phyloP scores from a whole-genome alignment of 2,888 invertebrate species.

The Brachypterus glaber region DNA sequence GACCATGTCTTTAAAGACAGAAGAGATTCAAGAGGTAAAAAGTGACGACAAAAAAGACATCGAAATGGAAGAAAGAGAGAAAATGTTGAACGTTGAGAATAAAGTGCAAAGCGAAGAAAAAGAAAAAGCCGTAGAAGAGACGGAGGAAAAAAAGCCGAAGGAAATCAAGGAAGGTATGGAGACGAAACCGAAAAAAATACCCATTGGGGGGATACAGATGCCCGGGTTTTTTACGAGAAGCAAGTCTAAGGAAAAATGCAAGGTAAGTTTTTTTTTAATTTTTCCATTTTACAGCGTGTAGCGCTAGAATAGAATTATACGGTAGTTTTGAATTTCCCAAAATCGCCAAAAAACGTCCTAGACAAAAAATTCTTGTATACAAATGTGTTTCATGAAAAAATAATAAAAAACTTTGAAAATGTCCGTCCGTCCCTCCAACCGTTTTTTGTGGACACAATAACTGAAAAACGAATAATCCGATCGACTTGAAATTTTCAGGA shows the following conservation, averaged over 20 bases:
- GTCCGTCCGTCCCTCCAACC: too few species aligned
- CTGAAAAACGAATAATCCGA: too few species aligned
- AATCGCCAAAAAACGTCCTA: neutral
- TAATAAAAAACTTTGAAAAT: too few species aligned
- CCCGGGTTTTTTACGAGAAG: conserved; percentile 75
- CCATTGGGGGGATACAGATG: conserved; percentile 81
- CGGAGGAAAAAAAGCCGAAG: conserved; percentile 47
- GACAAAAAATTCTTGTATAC: too few species aligned
- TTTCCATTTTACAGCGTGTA: neutral
- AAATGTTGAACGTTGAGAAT: conserved; percentile 52
- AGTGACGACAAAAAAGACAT: conserved; percentile 58
- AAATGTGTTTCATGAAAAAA: too few species aligned
- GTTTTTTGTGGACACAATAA: too few species aligned
- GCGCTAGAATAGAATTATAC: neutral
- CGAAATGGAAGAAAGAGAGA: conserved; percentile 55
- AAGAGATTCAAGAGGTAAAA: conserved; percentile 31
- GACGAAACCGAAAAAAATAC: conserved; percentile 72
- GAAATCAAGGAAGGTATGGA: conserved; percentile 60
- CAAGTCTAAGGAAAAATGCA: conserved; percentile 63
- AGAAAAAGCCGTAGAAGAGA: conserved; percentile 30
- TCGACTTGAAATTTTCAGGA: too few species aligned
- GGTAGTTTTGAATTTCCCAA: neutral
- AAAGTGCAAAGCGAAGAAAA: conserved; percentile 43
- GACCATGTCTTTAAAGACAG: too few species aligned
- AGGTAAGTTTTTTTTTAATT: conserved; percentile 43